Evolutionary conservation across 2,797 vertebrate species (phyloP), one percentile per base, ranked within the genome.

Genomic region (Poecile montanus): DNA sequence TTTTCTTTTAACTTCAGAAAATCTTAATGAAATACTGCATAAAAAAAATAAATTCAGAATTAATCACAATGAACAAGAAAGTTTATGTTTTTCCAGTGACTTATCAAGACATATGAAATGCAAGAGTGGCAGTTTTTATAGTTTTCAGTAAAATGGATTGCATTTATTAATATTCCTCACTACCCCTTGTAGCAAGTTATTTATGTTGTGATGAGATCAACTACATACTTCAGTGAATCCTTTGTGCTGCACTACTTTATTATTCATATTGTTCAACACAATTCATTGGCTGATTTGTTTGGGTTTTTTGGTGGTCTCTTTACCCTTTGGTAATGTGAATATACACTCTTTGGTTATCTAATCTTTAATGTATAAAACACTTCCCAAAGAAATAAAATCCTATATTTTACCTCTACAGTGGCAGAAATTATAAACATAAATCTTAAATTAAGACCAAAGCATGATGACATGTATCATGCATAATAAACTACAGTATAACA

Each of bases 251-350:
- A 34, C 10, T 56, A 84, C 13, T 65, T 88, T 15, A 65, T 68
- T 56, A 40, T 63, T 84, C 56, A n/a, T 72, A 32, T 51, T 11
- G 78, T 93, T 78, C 17, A 70, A 16, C 53, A 9, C 2, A 56
- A 73, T 56, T 89, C 38, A 32, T 62, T 81, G 22, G 10, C 17
- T 70, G 7, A 8, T 2, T 40, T 66, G 6, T 53, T 21, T 11
- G 16, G 7, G 7, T 10, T 38, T 38, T 47, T 56, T 23, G 0
- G 1, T 18, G 3, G 1, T 21, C 45, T 78, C 6, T 67, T 36
- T 51, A 32, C 16, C 9, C 6, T 58, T 10, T 48, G 13, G 9
- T 38, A 68, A 77, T 2, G 34, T 53, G 19, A 7, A 1, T n/a
- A 42, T 48, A 58, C n/a, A 34, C 5, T 48, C 18, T 68, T 83